phyloP scores from a whole-genome alignment of 2,888 invertebrate genomes.

The Pterostichus madidus region DNA sequence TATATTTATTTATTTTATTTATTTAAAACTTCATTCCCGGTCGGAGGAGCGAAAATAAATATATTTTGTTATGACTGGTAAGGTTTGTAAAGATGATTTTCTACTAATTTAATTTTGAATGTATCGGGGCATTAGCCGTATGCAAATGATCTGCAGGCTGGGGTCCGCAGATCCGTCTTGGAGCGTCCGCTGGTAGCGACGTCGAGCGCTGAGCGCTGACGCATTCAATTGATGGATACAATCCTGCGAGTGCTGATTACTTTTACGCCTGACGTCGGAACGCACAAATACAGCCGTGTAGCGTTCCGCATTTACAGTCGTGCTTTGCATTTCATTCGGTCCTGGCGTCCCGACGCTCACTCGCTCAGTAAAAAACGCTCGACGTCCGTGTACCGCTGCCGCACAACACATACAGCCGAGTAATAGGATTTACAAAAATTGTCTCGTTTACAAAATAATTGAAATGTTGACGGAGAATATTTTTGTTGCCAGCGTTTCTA shows the following conservation, averaged over 20 bases:
- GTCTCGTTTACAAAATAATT: constrained; percentile 53
- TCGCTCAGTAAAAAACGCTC: background rate
- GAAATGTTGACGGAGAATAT: constrained; percentile 18
- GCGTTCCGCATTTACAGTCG: constrained; percentile 12
- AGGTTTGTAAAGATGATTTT: too few species aligned
- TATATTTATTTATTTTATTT: too few species aligned
- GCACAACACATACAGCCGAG: background rate
- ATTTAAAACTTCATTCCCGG: too few species aligned
- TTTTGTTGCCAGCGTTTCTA: background rate
- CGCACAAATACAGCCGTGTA: constrained; percentile 5
- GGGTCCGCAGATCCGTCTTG: constrained; percentile 14
- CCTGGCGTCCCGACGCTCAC: background rate
- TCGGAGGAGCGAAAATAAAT: too few species aligned
- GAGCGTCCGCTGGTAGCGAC: background rate
- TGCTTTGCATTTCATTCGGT: constrained; percentile 41
- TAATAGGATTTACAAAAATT: constrained; percentile 53
- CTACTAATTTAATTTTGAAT: background rate
- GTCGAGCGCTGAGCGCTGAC: background rate
- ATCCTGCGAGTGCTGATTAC: constrained; percentile 35
- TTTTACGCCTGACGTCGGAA: constrained; percentile 10
- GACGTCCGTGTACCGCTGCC: constrained; percentile 8
- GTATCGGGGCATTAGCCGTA: background rate
- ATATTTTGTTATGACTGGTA: too few species aligned
- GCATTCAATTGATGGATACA: constrained; percentile 40
- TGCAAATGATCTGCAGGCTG: background rate